Base-by-base conservation (phyloP, 2,888 invertebrate species). In the Thelaira solivaga region DNA sequence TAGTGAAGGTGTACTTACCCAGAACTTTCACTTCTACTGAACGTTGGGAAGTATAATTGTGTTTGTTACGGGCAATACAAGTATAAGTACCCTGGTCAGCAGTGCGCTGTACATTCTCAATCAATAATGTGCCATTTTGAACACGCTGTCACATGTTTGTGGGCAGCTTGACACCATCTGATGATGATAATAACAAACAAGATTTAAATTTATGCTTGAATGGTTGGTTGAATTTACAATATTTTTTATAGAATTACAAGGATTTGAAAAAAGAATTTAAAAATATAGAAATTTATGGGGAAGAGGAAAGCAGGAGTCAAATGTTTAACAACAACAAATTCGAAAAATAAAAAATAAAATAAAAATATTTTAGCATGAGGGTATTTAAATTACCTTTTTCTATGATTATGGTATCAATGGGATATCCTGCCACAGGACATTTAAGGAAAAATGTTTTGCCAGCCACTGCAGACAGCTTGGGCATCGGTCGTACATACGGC, bases 1-100 rank as follows among this genome's bases (percentile, higher is more conserved):
- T 36, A 67, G 11, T 26, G 59, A 74, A 74, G 29, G 51, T 45
- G 43, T 67, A 86, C 90, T 90, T 85, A 93, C 93, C 93, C 83
- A 93, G 90, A 84, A 94, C 93, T 89, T 93, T 93, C 18, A 94
- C 92, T 84, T 93, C 93, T 3, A 93, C 93, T 55, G 93, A 93
- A 69, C 93, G 89, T 80, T 95, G 92, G 8, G 95, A 94, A 0
- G 94, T 93, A 82, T 94, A 93, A 69, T 94, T 93, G 86, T 95
- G 95, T 79, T 94, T 91, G 88, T 96, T 96, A 72, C 93, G 92
- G 0, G 96, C 97, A 64, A 94, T 94, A 87, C 97, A 97, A 8
- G 95, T 95, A 89, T 97, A 97, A 2, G 94, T 94, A n/a, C 96
- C 97, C 36, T 95, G 95, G 86, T 97, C 97, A 81, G 94, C 94